Base-by-base conservation (phyloP, 2,797 vertebrate genomes). In the Huso huso region DNA sequence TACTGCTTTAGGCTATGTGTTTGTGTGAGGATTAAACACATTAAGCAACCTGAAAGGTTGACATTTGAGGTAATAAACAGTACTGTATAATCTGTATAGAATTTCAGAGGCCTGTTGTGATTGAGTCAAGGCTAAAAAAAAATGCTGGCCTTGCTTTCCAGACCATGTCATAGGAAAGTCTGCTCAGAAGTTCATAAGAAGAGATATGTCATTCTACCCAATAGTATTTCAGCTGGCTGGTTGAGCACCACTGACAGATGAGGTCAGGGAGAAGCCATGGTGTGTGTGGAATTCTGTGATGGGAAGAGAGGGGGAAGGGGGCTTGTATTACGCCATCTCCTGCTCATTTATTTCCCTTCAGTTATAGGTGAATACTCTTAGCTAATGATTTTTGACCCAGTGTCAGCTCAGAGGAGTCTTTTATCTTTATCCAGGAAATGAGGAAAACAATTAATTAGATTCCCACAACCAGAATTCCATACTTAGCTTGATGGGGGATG, bases 241-340 rank as follows among this genome's bases (percentile, higher is more conserved):
- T 49, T 51, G 53, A 37, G 65, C 23, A 13, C 49, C n/a, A 23
- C 64, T 60, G 61, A 64, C 69, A 37, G 37, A 64, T 57, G 65
- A 62, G 65, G 66, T 67, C 69, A 67, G 61, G 55, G 66, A 64
- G 49, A 64, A 10, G 55, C 37, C 48, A 6, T 18, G 65, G 69
- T 60, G 57, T 62, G 59, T 61, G 51, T 52, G 50, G 69, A 70
- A 70, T 70, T 61, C 49, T 12, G 48, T 18, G 61, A 2, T 7
- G 55, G 13, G 62, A 10, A n/a, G 37, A 37, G 5, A 37, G 37
- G 37, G 37, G 37, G 55, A 12, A 13, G 12, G 55, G 61, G 11
- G 51, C 23, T 51, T 48, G 61, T 23, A 6, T 3, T 13, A 49
- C 11, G 9, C 61, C 23, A 11, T 58, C 23, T 52, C 13, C 37